Base-by-base conservation (phyloP, 2,888 invertebrate genomes). In the Gasteruption jaculator region DNA sequence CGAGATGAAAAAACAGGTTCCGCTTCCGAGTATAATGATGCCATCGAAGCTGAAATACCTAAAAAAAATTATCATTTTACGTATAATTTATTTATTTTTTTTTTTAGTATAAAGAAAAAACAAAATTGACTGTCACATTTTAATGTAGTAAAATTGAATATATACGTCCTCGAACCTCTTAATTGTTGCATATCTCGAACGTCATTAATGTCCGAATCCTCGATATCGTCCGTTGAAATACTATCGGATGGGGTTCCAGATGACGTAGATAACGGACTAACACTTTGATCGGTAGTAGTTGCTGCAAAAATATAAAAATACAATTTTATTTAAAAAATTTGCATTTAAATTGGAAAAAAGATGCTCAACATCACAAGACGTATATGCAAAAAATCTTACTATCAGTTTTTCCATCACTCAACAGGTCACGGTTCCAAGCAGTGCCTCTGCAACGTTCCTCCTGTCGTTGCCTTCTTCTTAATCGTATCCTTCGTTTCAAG, bases 11-110 rank as follows among this genome's bases (percentile, higher is more conserved):
- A 69, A 41, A 65, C 60, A 3, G 76, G 54, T 57, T 79, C 78
- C 1, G 72, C 73, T 45, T 77, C 81, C 1, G 81, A 81, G 58
- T 78, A 82, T 10, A 82, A 65, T 0, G 82, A 82, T 4, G 79
- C 80, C 75, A 81, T 76, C 1, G 82, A 82, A 57, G 80, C 72
- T 4, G 81, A 80, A 8, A 81, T 60, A 11, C 77, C 80, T 59
- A 41, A 7, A 47, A 47, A 11, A 21, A 24, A 33, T 35, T 20
- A 29, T 15, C 26, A 19, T 7, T 29, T 24, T 26, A 15, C 10
- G 7, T 24, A 29, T 41, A 8, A 14, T 20, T 12, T 15, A 10
- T 7, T 12, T 18, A 11, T 4, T 11, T 6, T 6, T 34, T n/a
- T n/a, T n/a, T n/a, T n/a, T n/a, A n/a, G n/a, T n/a, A n/a, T n/a